Conservation (phyloP, 2,113 vertebrate species). For the Engystomops pustulosus region DNA sequence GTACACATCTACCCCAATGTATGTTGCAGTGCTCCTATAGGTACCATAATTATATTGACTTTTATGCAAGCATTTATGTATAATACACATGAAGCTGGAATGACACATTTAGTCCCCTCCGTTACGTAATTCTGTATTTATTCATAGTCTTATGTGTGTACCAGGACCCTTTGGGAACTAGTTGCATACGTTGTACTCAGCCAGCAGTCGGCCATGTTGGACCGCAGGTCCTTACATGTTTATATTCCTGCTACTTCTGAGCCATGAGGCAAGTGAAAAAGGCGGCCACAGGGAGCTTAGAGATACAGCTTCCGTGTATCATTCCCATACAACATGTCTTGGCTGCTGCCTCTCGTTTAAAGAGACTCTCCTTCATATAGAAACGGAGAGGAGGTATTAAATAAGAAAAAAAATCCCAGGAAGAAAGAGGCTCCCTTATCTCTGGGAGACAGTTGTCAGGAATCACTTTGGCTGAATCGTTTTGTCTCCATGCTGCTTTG, state of each 20-base stretch:
- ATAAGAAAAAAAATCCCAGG: slow-evolving; percentile 66
- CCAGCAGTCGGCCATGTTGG: slow-evolving; percentile 26
- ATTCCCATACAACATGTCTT: slow-evolving; percentile 43
- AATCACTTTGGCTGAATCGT: slow-evolving; percentile 96
- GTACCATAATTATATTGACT: not conserved
- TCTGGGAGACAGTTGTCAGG: slow-evolving; percentile 98
- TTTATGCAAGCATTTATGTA: not conserved
- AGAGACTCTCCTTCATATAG: slow-evolving; percentile 80
- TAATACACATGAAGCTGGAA: not conserved
- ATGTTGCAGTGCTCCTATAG: too few species aligned
- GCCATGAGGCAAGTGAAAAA: slow-evolving; percentile 1
- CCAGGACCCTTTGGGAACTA: not conserved
- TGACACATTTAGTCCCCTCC: not conserved
- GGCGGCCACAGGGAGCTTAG: slow-evolving; percentile 23
- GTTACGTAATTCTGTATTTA: not conserved
- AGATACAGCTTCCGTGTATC: slow-evolving; percentile 47
- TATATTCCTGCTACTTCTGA: slow-evolving; percentile 24
- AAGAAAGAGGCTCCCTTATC: slow-evolving; percentile 88
- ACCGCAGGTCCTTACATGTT: not conserved
- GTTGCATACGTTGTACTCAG: not conserved
- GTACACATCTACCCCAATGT: too few species aligned
- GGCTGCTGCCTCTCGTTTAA: slow-evolving; percentile 71
- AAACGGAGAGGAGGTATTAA: slow-evolving; percentile 79
- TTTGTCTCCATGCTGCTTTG: slow-evolving; percentile 86
- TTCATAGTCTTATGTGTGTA: not conserved